Evolutionary conservation across 2,113 vertebrate genomes (phyloP).

Genomic region (Tetraodon nigroviridis): DNA sequence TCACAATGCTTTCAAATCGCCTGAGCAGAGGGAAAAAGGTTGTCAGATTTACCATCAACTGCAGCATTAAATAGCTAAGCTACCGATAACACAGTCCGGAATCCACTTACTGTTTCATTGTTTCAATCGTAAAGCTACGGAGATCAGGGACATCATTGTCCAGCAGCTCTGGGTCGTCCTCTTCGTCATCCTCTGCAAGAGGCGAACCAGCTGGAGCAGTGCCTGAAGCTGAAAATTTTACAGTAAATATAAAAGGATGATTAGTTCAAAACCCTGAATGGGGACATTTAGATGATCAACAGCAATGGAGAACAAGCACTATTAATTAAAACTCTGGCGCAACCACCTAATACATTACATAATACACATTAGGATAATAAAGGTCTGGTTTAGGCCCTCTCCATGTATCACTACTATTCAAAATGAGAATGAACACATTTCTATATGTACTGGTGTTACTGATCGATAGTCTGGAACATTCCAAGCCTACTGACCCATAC

Average conservation of each 20-base stretch:
- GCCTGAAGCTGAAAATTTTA: constrained; percentile 1
- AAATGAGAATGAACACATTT: too few relatives aligned
- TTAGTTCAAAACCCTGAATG: neutral
- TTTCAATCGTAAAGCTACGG: constrained; percentile 86
- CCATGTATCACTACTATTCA: too few relatives aligned
- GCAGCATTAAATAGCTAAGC: neutral
- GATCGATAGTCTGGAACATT: too few relatives aligned
- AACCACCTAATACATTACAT: too few relatives aligned
- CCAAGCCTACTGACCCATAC: constrained; percentile 46
- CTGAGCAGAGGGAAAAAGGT: constrained; percentile 59
- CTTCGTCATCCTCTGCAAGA: constrained; percentile 78
- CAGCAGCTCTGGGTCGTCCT: constrained; percentile 82
- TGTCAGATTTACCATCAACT: neutral
- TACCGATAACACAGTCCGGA: neutral
- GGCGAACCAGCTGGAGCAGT: constrained; percentile 55
- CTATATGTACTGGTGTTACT: too few relatives aligned
- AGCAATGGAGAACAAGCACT: too few relatives aligned
- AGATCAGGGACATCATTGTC: constrained; percentile 89
- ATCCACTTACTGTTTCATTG: constrained; percentile 86
- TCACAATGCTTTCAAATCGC: constrained; percentile 89
- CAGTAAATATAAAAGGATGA: neutral
- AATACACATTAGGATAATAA: too few relatives aligned
- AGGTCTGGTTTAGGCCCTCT: too few relatives aligned
- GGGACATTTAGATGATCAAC: neutral
- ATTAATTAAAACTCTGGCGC: too few relatives aligned